A percentile compares a stretch with the other conserved stretches of the same genome.
Evolutionary conservation across 2,113 vertebrate genomes (phyloP).

Genomic region (Perca fluviatilis): DNA sequence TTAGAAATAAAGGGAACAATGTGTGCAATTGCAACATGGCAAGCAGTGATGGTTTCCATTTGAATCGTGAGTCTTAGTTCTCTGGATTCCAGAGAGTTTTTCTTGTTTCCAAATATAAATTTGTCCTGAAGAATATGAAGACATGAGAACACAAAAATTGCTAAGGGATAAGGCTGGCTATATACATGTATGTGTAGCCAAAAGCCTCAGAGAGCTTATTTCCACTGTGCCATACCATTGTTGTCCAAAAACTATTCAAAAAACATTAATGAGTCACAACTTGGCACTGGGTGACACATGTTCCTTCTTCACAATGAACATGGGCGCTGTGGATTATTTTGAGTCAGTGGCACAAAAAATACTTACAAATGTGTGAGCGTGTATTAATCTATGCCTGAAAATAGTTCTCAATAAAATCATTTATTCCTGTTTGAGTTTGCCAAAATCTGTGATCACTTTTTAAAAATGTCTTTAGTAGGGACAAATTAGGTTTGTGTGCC

Average conservation of each 20-base stretch:
- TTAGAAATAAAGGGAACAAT: conserved; percentile 25
- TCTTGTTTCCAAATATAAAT: conserved; percentile 34
- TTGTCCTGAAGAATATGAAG: conserved; percentile 9
- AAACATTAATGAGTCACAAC: background rate
- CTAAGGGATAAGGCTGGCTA: background rate
- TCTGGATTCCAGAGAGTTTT: conserved; percentile 20
- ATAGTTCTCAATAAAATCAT: background rate
- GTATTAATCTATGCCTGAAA: background rate
- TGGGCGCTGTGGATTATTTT: background rate
- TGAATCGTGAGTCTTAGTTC: background rate
- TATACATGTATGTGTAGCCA: background rate
- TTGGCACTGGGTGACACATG: background rate
- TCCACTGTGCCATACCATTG: background rate
- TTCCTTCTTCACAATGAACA: background rate
- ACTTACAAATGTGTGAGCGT: background rate
- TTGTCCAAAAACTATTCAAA: background rate
- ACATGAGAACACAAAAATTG: background rate
- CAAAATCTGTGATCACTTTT: background rate
- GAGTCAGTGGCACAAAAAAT: background rate
- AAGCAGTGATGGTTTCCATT: conserved; percentile 25
- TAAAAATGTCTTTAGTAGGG: background rate
- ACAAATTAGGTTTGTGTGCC: background rate
- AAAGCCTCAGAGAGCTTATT: background rate
- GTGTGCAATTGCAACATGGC: conserved; percentile 19
- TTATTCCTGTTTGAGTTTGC: background rate